A percentile compares a stretch with the other conserved stretches of the same genome.
phyloP scores from a whole-genome alignment of 2,113 vertebrate species.

The Dicrurus megarhynchus region DNA sequence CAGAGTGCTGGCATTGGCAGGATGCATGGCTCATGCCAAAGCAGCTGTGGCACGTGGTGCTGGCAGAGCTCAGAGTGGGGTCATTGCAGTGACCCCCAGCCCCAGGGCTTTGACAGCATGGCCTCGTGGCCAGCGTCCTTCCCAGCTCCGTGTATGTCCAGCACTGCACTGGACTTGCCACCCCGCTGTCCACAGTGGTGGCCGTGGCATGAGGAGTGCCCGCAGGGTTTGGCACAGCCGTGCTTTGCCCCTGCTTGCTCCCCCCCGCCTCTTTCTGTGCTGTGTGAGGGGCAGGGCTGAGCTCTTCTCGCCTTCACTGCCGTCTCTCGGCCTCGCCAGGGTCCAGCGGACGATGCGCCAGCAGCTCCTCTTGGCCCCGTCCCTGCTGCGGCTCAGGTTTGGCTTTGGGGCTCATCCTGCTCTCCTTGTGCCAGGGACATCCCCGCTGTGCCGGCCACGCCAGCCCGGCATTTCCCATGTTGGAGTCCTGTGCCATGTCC shows the following conservation, averaged over 20 bases:
- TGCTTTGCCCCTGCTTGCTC: fast-evolving
- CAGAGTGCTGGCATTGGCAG: background rate
- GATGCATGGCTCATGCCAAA: fast-evolving
- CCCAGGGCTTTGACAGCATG: background rate
- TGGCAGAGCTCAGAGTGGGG: background rate
- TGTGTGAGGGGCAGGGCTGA: background rate
- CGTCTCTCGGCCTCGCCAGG: constrained; percentile 69
- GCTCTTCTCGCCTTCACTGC: constrained; percentile 39
- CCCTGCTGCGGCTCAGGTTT: constrained; percentile 80
- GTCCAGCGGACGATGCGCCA: constrained; percentile 76
- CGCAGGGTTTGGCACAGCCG: fast-evolving
- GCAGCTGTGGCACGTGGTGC: fast-evolving
- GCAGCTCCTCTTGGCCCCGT: constrained; percentile 71
- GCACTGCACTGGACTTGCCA: background rate
- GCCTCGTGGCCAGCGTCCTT: background rate
- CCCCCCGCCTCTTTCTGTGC: fast-evolving
- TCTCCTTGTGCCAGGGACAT: background rate
- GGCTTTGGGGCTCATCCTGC: background rate
- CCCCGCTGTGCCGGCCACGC: fast-evolving
- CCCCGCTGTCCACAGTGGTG: fast-evolving
- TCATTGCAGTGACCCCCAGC: background rate
- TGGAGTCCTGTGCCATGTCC: background rate
- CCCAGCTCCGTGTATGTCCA: background rate
- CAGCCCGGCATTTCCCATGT: background rate
- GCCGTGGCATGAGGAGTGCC: fast-evolving